phyloP scores from a whole-genome alignment of 2,113 vertebrate species.

The Lepisosteus osseus region DNA sequence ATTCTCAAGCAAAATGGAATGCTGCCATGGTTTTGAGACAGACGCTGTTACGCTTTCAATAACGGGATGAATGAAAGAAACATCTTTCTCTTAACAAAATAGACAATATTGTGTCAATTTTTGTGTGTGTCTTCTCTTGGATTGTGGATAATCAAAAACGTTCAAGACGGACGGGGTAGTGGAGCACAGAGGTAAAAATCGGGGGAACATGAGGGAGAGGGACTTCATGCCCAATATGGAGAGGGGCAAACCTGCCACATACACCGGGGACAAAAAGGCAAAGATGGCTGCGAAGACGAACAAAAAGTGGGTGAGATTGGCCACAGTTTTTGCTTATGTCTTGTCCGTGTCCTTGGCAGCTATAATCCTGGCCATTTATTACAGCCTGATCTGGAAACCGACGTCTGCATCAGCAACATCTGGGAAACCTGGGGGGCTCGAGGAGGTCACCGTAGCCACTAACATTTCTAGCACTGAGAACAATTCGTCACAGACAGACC shows the following conservation, averaged over 20 bases:
- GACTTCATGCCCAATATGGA: slow-evolving; percentile 88
- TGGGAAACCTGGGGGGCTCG: slow-evolving; percentile 42
- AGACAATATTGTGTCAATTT: slow-evolving; percentile 23
- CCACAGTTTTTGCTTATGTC: slow-evolving; percentile 95
- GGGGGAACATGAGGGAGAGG: slow-evolving; percentile 89
- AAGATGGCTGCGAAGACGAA: slow-evolving; percentile 98
- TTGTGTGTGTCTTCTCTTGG: slow-evolving; percentile 38
- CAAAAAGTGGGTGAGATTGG: slow-evolving; percentile 97
- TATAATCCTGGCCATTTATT: slow-evolving; percentile 95
- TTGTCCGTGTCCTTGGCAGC: slow-evolving; percentile 94
- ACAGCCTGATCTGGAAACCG: slow-evolving; percentile 95
- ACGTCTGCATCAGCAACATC: slow-evolving; percentile 51
- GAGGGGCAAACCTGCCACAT: slow-evolving; percentile 94
- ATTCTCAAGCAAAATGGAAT: not conserved
- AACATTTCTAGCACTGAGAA: slow-evolving; percentile 48
- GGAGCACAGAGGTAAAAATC: slow-evolving; percentile 88
- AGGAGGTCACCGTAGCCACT: slow-evolving; percentile 38
- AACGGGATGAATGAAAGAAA: slow-evolving; percentile 41
- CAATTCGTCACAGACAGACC: slow-evolving; percentile 53
- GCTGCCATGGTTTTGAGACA: slow-evolving; percentile 41
- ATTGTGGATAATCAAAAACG: slow-evolving; percentile 55
- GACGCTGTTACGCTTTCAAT: slow-evolving; percentile 34
- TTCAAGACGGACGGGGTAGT: slow-evolving; percentile 84
- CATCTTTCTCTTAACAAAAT: slow-evolving; percentile 34
- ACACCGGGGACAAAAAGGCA: slow-evolving; percentile 98